A percentile compares a stretch with the other conserved stretches of the same genome.
Conservation (phyloP, 2,113 vertebrate species). For the Grallaria varia region DNA sequence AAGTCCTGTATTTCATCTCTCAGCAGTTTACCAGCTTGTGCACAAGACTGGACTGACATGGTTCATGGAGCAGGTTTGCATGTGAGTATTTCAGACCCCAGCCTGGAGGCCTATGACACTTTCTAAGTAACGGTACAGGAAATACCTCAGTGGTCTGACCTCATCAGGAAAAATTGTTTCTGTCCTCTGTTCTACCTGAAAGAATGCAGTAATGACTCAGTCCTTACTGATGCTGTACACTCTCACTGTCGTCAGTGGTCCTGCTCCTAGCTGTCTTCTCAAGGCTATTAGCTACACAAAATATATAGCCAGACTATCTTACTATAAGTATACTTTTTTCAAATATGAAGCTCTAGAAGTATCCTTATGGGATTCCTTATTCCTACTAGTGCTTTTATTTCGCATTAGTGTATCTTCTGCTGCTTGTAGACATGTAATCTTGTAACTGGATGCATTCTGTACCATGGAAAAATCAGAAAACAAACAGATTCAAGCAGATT, state of each 20-base stretch:
- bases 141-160: not conserved
- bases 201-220: not conserved
- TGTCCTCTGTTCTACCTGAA: not conserved
- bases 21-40: not conserved
- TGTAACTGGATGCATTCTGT: not conserved
- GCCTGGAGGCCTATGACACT: not conserved
- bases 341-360: not conserved
- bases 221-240: not conserved
- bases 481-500: not conserved
- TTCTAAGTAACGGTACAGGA: not conserved
- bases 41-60: not conserved
- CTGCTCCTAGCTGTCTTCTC: not conserved
- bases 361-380: not conserved
- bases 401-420: not conserved
- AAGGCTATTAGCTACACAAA: not conserved
- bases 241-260: not conserved
- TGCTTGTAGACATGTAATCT: not conserved
- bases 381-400: not conserved
- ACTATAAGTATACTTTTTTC: not conserved
- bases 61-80: not conserved
- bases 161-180: not conserved
- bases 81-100: not conserved
- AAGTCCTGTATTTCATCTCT: not conserved
- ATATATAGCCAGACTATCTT: not conserved
- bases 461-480: not conserved